Base-by-base conservation (phyloP, 1,140 invertebrate species). In the Caenorhabditis latens region DNA sequence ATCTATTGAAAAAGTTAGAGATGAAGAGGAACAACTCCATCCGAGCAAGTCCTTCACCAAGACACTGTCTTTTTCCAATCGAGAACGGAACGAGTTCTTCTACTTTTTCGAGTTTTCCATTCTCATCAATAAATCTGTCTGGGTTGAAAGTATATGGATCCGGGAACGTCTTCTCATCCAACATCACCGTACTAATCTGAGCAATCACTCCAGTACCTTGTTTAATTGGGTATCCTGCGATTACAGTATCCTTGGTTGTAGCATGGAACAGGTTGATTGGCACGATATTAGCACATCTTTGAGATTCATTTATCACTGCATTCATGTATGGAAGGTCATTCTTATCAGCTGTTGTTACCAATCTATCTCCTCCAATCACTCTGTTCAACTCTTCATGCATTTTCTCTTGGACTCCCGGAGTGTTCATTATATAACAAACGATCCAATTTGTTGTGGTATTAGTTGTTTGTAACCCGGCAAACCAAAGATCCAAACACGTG, bases 111-210 rank as follows among this genome's bases (percentile, higher is more conserved):
- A 97, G 95, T n/a, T 89, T 58, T 24, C 96, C 96, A 88, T 95
- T 95, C 0, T 94, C 93, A 83, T 95, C 95, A 67, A 97, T 94
- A 93, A 97, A 97, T 43, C 96, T 93, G 55, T 94, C 94, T 0
- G 96, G 96, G 50, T 95, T 94, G 93, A 97, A 97, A 89, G 95
- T 94, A 90, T 96, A 95, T 0, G 96, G 96, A 87, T 96, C 94
- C 4, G 96, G 94, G 96, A 96, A 97, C 1, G 40, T 50, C 19
- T 87, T 75, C 61, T 96, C 95, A 90, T 97, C 95, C 95, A 96
- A 96, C 92, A 97, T 96, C 0, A 97, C 95, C 40, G 95, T 95
- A 93, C 96, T 96, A 53, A 97, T 94, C n/a, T 97, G 94, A 0
- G 96, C 96, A 13, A 97, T 95, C 1, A 97, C 95, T 92, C 96